Evolutionary conservation across 2,797 vertebrate genomes (phyloP).

Genomic region (Syndactyla subalaris): DNA sequence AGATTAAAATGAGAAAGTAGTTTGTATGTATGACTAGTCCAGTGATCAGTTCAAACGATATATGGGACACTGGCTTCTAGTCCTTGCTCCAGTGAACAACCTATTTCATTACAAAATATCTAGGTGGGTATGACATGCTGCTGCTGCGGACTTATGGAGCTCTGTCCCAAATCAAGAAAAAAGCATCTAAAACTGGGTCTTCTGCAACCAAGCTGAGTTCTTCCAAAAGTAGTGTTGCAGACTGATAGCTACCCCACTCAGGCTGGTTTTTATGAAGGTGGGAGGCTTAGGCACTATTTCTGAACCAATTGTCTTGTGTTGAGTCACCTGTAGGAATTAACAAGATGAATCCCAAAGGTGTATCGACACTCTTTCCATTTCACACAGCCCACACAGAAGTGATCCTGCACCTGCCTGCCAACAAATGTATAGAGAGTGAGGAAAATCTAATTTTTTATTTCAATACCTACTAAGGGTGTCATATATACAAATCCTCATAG

Average conservation of each 20-base stretch:
- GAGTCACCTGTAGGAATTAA: slow-evolving; percentile 12
- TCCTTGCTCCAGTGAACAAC: neutral
- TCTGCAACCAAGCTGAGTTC: neutral
- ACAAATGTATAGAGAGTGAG: neutral
- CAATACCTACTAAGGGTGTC: neutral
- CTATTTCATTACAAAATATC: neutral
- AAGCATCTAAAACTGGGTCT: neutral
- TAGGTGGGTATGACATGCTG: neutral
- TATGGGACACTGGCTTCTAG: neutral
- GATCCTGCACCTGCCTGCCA: neutral
- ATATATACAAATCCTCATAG: neutral
- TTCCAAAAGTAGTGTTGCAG: neutral
- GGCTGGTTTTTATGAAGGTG: neutral
- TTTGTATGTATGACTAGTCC: neutral
- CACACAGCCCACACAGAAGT: neutral
- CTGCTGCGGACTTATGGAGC: neutral
- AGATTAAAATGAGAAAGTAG: neutral
- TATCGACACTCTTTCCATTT: neutral
- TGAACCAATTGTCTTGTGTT: neutral
- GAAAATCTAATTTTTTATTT: neutral
- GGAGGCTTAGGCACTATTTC: neutral
- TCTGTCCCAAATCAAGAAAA: neutral
- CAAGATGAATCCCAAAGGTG: neutral
- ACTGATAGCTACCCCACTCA: neutral
- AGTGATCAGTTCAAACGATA: neutral